Base-by-base conservation (phyloP, 2,888 invertebrate genomes). In the Alloscopus bannaensis region DNA sequence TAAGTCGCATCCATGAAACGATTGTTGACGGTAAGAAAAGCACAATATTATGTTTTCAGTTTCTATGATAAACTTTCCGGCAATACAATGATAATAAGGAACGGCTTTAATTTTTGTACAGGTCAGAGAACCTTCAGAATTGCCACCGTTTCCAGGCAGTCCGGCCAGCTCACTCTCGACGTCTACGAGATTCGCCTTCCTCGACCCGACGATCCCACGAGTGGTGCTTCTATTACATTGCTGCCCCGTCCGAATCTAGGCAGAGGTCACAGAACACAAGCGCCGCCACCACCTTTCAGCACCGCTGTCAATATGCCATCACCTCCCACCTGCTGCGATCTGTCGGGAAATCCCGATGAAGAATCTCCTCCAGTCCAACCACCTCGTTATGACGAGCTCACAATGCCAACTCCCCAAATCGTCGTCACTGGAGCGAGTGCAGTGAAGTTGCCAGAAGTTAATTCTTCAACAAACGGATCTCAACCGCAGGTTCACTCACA, bases 121-220 rank as follows among this genome's bases (percentile, higher is more conserved):
- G 79, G 73, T 11, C 72, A 79, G 65, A 18, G 79, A 36, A 31
- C 72, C 50, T 52, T 79, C 31, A 29, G 79, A 50, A 72, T 79
- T 24, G 79, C 79, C 13, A 79, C 79, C 4, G 79, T 79, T 3
- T 66, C 68, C n/a, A 31, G 68, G 18, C 50, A 50, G 3, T 31
- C 6, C 0, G 73, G 69, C 1, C 66, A 59, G 11, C 52, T 66
- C 31, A 24, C 50, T 22, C 40, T 81, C 24, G 73, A 71, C 16
- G 65, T 81, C 0, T 81, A 81, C 26, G 81, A 81, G 66, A 70
- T 81, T 11, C 60, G 81, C 18, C 28, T 81, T 24, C 68, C 72
- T 26, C 28, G 73, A 28, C 29, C 22, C 40, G 20, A 13, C 16
- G 24, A 11, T 20, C 36, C 18, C 60, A 36, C 47, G n/a, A 6